Evolutionary conservation across 1,140 invertebrate species (phyloP).

Genomic region (Colletes gigas): DNA sequence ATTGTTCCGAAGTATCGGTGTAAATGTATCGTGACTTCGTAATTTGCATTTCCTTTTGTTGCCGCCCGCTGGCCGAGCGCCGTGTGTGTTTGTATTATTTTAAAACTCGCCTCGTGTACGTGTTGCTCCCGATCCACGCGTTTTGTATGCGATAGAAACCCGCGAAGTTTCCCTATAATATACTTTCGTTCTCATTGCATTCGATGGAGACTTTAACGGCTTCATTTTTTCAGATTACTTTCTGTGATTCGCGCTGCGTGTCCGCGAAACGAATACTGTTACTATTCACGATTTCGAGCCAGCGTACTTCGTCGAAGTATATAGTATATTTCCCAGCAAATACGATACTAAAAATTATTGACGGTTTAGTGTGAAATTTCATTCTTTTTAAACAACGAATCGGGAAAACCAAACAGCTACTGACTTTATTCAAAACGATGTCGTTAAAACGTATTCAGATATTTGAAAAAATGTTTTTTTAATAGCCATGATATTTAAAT

Average conservation of each 20-base stretch:
- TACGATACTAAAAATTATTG: too few species aligned
- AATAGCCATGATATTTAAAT: too few species aligned
- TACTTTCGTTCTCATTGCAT: conserved; percentile 5
- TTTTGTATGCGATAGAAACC: conserved; percentile 8
- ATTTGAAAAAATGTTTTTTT: too few species aligned
- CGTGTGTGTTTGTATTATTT: background rate
- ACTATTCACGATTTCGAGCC: too few species aligned
- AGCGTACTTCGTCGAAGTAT: too few species aligned
- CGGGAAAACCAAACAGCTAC: too few species aligned
- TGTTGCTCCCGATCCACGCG: background rate
- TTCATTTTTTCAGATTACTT: background rate
- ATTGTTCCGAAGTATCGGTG: background rate
- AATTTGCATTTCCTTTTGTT: background rate
- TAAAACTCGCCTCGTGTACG: background rate
- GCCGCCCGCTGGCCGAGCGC: background rate
- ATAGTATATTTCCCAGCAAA: too few species aligned
- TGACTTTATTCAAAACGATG: too few species aligned
- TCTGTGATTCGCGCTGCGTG: background rate
- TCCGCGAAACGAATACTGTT: too few species aligned
- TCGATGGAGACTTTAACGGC: background rate
- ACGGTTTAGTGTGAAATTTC: too few species aligned
- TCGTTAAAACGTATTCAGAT: too few species aligned
- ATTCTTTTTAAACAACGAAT: too few species aligned
- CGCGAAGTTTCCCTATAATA: background rate
- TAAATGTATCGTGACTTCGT: background rate